Evolutionary conservation across 2,797 vertebrate species (phyloP).

Genomic region (Clarias fuscus): DNA sequence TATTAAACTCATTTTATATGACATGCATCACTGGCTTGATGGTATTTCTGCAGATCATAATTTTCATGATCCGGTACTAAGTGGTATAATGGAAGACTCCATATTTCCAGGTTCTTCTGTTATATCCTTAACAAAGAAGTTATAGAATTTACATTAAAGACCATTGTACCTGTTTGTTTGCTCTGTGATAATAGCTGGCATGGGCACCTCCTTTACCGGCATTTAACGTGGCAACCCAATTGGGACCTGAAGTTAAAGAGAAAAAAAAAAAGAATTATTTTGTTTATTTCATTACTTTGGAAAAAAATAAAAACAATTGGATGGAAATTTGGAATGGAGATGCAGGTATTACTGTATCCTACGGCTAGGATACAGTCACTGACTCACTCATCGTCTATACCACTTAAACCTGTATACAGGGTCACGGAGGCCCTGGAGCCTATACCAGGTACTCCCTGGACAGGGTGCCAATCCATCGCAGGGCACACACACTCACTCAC

Average conservation of each 20-base stretch:
- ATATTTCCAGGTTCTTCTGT: neutral
- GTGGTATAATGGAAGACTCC: neutral
- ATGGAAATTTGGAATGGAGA: neutral
- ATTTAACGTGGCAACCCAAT: conserved; percentile 91
- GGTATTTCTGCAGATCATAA: neutral
- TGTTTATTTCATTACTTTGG: neutral
- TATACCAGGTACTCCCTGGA: no score
- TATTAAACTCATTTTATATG: neutral
- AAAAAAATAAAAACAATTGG: neutral
- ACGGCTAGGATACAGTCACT: neutral
- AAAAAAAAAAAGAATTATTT: neutral
- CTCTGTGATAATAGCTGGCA: conserved; percentile 93
- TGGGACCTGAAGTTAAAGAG: conserved; percentile 73
- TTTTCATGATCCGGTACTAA: no score
- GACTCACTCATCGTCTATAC: no score
- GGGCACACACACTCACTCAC: no score
- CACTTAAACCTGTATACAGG: no score
- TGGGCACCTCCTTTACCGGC: conserved; percentile 93
- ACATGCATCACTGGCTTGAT: neutral
- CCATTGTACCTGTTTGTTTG: conserved; percentile 84
- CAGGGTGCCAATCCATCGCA: no score
- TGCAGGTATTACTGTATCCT: neutral
- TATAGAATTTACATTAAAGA: neutral
- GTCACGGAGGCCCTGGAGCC: no score
- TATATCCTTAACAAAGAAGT: neutral